Conservation (phyloP, 2,888 invertebrate genomes). For the Eilema sororculum region DNA sequence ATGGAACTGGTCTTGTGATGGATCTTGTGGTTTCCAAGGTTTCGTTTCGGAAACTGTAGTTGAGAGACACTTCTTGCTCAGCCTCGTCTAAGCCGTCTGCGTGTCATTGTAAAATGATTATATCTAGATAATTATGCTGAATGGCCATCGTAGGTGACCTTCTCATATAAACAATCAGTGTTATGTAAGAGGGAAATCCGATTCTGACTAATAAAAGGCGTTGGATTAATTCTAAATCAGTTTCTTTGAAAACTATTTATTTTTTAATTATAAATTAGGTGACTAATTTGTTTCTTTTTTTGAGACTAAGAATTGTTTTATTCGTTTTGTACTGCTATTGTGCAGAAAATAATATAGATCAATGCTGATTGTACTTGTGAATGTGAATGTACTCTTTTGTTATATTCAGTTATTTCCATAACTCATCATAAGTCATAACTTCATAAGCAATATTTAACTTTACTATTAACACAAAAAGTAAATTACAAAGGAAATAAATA, state of each 20-base stretch:
- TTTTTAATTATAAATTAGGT: background rate
- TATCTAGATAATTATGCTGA: background rate
- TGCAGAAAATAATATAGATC: too few relatives aligned
- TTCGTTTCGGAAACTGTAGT: background rate
- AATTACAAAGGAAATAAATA: background rate
- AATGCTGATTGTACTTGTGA: background rate
- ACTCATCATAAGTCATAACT: too few relatives aligned
- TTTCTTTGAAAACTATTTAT: background rate
- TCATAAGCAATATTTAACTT: too few relatives aligned
- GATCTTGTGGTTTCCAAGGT: background rate
- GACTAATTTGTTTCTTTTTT: too few relatives aligned
- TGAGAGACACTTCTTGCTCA: too few relatives aligned
- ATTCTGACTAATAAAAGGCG: background rate
- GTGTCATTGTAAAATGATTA: background rate
- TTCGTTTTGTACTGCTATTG: background rate
- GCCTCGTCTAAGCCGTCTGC: background rate
- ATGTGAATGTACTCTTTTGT: background rate
- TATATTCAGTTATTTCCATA: background rate
- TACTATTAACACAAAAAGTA: background rate
- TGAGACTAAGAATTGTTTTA: too few relatives aligned
- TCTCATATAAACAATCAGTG: background rate
- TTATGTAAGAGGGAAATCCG: background rate
- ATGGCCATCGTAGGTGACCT: constrained; percentile 1
- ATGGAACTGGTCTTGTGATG: background rate
- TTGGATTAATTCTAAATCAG: background rate